Evolutionary conservation across 2,797 vertebrate species (phyloP).

Genomic region (Varecia variegata): DNA sequence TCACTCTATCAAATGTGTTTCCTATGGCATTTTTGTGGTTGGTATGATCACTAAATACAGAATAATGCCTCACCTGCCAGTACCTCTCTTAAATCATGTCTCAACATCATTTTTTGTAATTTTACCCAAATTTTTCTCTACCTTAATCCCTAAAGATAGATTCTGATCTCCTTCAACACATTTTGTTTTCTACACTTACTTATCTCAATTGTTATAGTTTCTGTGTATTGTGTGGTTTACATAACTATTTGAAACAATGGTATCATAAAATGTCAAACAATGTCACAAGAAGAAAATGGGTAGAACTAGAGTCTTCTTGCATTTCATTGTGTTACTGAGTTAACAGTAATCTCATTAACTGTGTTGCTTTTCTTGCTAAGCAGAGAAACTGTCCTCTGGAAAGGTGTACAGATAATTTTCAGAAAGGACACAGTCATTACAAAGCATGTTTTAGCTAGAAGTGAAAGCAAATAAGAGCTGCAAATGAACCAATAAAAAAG

Average conservation of each 20-base stretch:
- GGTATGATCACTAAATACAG: not conserved
- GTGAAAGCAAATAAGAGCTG: constrained; percentile 57
- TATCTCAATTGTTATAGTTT: not conserved
- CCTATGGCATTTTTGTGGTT: not conserved
- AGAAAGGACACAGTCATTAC: constrained; percentile 16
- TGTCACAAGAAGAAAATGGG: not conserved
- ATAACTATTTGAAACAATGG: not conserved
- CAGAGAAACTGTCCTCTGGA: constrained; percentile 40
- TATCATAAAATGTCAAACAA: not conserved
- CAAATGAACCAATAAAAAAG: constrained; percentile 22
- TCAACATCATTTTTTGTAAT: not conserved
- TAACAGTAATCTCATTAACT: constrained; percentile 12
- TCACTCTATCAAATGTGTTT: not conserved
- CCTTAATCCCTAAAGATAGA: not conserved
- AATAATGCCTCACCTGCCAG: not conserved
- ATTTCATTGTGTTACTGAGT: not conserved
- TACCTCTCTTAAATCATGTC: not conserved
- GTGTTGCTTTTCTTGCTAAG: constrained; percentile 40
- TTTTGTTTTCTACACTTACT: not conserved
- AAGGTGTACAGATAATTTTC: constrained; percentile 48
- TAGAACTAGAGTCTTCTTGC: not conserved
- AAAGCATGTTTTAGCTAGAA: constrained; percentile 34
- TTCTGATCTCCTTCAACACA: not conserved
- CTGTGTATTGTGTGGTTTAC: not conserved
- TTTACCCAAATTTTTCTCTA: not conserved